Conservation (phyloP, 2,888 invertebrate species). For the Celastrina argiolus region DNA sequence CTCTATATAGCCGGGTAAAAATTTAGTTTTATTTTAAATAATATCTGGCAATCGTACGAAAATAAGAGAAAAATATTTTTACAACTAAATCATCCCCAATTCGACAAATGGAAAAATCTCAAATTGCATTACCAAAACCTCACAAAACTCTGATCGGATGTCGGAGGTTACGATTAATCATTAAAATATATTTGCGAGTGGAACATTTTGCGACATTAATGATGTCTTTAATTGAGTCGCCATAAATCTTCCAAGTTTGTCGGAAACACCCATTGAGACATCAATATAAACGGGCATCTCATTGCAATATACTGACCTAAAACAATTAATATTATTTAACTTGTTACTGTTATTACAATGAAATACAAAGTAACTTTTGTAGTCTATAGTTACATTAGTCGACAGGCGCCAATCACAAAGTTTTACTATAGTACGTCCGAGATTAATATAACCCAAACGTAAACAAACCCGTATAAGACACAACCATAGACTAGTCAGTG, state of each 20-base stretch:
- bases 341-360: neutral
- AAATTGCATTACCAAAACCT: neutral
- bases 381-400: neutral
- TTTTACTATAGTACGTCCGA: too few relatives aligned
- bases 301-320: neutral
- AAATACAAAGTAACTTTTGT: neutral
- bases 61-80: neutral
- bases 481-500: too few relatives aligned
- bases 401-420: neutral
- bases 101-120: neutral
- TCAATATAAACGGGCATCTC: neutral
- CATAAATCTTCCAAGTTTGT: constrained; percentile 11
- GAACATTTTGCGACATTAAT: constrained; percentile 16
- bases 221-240: constrained; percentile 14
- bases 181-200: neutral
- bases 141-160: neutral
- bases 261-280: constrained; percentile 8
- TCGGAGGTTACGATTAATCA: neutral
- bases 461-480: too few relatives aligned
- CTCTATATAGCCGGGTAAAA: too few relatives aligned
- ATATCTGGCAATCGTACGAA: neutral
- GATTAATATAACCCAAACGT: too few relatives aligned
- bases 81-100: neutral
- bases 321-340: neutral
- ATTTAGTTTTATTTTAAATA: too few relatives aligned